A percentile compares a stretch with the other conserved stretches of the same genome.
These are phyloP conservation scores for Leptopilina boulardi DNA, from an alignment of 1,140 invertebrate genomes.

Conservation along the genomic window DNA sequence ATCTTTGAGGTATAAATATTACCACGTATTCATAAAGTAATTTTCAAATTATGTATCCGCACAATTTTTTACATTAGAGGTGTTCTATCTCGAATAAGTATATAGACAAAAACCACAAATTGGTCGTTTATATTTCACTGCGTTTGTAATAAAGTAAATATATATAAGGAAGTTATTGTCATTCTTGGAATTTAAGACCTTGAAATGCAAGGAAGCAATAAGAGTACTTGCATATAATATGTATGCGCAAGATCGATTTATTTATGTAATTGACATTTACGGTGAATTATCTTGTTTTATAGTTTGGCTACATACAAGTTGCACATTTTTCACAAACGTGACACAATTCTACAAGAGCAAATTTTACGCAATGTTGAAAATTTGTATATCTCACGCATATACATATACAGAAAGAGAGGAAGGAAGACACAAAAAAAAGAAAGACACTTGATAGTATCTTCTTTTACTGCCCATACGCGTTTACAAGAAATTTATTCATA, in stretches of 20 bases:
- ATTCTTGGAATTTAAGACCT: not conserved
- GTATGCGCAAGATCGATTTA: not conserved
- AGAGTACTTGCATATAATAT: not conserved
- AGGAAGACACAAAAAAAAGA: too few relatives aligned
- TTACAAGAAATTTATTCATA: constrained; percentile 4
- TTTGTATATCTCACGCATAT: not conserved
- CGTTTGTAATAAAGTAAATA: too few relatives aligned
- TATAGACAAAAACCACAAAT: not conserved
- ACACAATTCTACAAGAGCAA: not conserved
- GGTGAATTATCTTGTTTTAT: not conserved
- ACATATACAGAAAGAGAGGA: too few relatives aligned
- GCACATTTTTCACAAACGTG: constrained; percentile 11
- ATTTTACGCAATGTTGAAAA: not conserved
- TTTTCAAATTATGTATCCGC: too few relatives aligned
- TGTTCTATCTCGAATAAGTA: too few relatives aligned
- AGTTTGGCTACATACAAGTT: not conserved
- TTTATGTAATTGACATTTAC: constrained; percentile 12
- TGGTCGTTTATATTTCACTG: constrained; percentile 3
- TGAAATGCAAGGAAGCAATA: constrained; percentile 7
- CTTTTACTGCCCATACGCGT: not conserved
- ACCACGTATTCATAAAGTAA: too few relatives aligned
- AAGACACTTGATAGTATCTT: not conserved
- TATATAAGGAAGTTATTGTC: constrained; percentile 8
- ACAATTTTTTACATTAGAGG: too few relatives aligned
- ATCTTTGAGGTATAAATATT: too few relatives aligned